Evolutionary conservation across 2,888 invertebrate genomes (phyloP).

Genomic region (Rosalia funebris): DNA sequence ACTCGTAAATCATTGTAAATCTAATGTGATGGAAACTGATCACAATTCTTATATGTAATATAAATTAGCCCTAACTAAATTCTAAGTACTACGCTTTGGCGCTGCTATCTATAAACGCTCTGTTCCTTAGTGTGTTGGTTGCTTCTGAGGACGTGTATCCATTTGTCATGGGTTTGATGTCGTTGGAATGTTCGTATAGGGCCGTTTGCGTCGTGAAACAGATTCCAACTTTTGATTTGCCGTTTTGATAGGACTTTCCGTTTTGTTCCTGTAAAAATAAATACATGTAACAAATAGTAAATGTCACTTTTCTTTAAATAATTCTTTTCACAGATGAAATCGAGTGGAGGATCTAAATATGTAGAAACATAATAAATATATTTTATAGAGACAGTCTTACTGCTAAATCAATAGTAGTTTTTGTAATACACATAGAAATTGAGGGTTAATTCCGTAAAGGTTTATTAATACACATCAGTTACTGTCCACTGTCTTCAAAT

Average conservation of each 20-base stretch:
- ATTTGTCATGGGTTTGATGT: slow-evolving; percentile 63
- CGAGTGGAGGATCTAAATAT: too few relatives aligned
- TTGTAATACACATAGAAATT: too few relatives aligned
- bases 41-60: slow-evolving; percentile 15
- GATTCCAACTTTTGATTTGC: slow-evolving; percentile 51
- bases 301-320: too few relatives aligned
- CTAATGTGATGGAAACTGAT: slow-evolving; percentile 35
- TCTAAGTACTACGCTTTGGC: slow-evolving; percentile 19
- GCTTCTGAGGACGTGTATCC: slow-evolving; percentile 65
- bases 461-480: too few relatives aligned
- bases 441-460: too few relatives aligned
- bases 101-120: slow-evolving; percentile 64
- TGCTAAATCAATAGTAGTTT: too few relatives aligned
- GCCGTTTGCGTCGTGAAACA: slow-evolving; percentile 60
- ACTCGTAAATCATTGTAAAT: slow-evolving; percentile 9
- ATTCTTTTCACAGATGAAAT: too few relatives aligned
- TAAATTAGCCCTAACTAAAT: slow-evolving; percentile 19
- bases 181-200: slow-evolving; percentile 59
- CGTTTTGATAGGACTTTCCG: slow-evolving; percentile 47
- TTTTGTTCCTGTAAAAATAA: slow-evolving; percentile 25
- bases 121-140: slow-evolving; percentile 63
- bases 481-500: too few relatives aligned
- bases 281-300: not conserved
- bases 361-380: too few relatives aligned
- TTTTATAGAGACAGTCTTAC: too few relatives aligned